A percentile compares a stretch with the other conserved stretches of the same genome.
Conservation (phyloP, 2,797 vertebrate genomes). For the Hypotaenidia philippensis region DNA sequence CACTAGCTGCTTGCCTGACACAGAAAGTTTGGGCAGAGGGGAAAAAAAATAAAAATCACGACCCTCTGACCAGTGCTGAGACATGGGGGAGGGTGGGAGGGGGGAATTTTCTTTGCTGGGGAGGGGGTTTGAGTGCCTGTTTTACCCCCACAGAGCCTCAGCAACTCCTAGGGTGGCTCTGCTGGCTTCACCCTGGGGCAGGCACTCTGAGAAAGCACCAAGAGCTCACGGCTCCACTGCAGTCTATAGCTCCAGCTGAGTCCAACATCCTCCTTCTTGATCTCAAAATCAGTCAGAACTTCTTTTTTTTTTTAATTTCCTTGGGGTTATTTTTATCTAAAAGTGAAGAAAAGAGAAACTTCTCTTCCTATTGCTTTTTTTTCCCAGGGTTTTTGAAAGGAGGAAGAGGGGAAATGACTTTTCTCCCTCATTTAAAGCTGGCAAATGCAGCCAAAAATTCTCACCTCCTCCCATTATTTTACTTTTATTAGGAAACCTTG, state of each 20-base stretch:
- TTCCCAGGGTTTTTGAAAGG: background rate
- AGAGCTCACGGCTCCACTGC: background rate
- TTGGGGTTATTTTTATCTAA: background rate
- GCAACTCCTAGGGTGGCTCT: background rate
- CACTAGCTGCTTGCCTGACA: background rate
- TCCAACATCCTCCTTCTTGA: background rate
- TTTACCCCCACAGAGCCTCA: rapidly evolving
- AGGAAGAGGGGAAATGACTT: constrained; percentile 20
- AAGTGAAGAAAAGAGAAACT: constrained; percentile 55
- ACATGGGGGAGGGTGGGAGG: background rate
- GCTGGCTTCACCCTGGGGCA: background rate
- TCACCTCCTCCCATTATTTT: background rate
- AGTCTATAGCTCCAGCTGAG: background rate
- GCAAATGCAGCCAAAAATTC: background rate
- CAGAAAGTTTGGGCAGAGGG: background rate
- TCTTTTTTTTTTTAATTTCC: background rate
- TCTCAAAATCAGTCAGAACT: background rate
- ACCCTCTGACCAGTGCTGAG: background rate
- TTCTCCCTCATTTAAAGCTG: background rate
- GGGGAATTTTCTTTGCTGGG: background rate
- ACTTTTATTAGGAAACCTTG: background rate
- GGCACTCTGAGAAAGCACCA: background rate
- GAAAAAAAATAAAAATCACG: background rate
- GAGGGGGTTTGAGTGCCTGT: rapidly evolving
- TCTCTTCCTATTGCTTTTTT: background rate